Conservation (phyloP, 53 echinoderm and acorn worm genomes). For the Hippasteria phrygiana region DNA sequence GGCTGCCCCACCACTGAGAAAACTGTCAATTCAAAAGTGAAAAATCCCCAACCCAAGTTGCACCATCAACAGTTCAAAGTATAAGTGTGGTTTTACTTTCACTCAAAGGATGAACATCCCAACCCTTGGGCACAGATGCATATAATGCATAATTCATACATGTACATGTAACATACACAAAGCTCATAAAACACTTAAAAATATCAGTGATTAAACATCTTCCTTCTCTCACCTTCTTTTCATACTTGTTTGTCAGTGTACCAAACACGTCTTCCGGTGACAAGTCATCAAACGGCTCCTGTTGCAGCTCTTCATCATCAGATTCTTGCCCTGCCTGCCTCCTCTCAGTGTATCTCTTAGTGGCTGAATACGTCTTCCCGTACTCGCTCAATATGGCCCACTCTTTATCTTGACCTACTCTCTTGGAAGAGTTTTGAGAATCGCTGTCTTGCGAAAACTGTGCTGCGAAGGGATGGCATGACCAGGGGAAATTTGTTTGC, state of each 20-base stretch:
- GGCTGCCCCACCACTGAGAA: no score
- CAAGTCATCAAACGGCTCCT: slow-evolving; percentile 21
- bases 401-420: slow-evolving; percentile 29
- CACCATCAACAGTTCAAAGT: no score
- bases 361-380: slow-evolving; percentile 53
- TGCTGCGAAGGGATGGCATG: neutral
- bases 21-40: no score
- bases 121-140: no score
- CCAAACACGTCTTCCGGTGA: slow-evolving; percentile 65
- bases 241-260: slow-evolving; percentile 43
- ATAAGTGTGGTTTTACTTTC: no score
- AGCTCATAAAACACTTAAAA: no score
- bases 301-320: neutral
- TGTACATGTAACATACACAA: no score
- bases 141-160: no score
- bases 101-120: no score
- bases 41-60: no score
- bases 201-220: no score
- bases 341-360: slow-evolving; percentile 62
- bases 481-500: neutral
- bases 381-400: slow-evolving; percentile 22
- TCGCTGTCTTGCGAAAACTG: neutral
- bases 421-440: neutral
- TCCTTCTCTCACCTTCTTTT: slow-evolving; percentile 62
- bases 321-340: slow-evolving; percentile 11